Percentiles rank a stretch among this genome's conserved stretches.
Evolutionary conservation across 2,113 vertebrate genomes (phyloP).

Genomic region (Cichladusa arquata): DNA sequence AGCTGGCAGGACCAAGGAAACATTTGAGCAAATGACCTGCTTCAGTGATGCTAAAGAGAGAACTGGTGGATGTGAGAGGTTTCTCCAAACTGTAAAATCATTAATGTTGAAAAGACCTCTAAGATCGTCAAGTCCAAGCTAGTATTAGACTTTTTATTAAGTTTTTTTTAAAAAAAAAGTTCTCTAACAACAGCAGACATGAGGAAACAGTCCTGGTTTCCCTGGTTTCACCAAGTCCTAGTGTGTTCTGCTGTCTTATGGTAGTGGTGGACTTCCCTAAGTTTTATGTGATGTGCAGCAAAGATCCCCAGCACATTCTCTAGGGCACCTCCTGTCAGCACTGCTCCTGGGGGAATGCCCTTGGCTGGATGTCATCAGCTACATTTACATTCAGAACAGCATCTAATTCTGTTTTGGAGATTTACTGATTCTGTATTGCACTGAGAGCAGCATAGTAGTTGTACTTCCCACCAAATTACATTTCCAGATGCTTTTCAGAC

Average conservation of each 20-base stretch:
- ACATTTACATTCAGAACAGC: neutral
- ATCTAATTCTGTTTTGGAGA: neutral
- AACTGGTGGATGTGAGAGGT: neutral
- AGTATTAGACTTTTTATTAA: neutral
- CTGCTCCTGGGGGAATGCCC: neutral
- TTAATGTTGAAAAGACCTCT: neutral
- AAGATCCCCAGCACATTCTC: neutral
- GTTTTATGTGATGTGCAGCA: neutral
- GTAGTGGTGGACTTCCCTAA: neutral
- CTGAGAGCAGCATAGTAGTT: neutral
- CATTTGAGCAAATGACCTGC: neutral
- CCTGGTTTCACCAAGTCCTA: neutral
- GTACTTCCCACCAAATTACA: neutral
- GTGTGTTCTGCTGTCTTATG: neutral
- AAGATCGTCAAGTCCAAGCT: fast-evolving
- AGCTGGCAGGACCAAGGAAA: neutral
- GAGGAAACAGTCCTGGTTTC: neutral
- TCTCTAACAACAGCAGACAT: neutral
- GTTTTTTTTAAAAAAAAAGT: neutral
- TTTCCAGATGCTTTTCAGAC: neutral
- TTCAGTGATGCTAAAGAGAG: neutral
- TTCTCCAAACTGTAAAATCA: neutral
- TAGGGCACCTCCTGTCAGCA: neutral
- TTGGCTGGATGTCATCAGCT: neutral
- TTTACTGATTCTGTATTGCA: neutral